Base-by-base conservation (phyloP, 2,888 invertebrate genomes). In the Noctua janthina region DNA sequence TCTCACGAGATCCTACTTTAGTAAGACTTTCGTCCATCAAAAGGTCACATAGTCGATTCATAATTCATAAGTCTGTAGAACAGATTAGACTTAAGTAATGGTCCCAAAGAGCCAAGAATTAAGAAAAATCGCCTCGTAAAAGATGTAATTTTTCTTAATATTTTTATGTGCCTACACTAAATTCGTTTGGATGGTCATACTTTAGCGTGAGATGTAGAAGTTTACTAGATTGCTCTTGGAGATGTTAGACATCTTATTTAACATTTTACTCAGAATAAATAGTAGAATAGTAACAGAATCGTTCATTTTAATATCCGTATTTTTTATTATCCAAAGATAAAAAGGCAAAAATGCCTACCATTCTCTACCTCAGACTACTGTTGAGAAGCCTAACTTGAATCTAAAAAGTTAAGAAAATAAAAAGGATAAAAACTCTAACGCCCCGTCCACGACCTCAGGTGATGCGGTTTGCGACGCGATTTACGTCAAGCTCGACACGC, bases 61-160 rank as follows among this genome's bases (percentile, higher is more conserved):
- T 87, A 86, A 87, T 88, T 86, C 84, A 87, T 87, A 82, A 82
- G 82, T 82, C 72, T 78, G 71, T n/a, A 56, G 59, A 77, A 74
- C 74, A 88, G 81, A 88, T 87, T 86, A 86, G 67, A 73, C 72
- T 81, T 71, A 74, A 66, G 76, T 86, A 81, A 86, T 84, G 68
- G 78, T 62, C 78, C 39, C 81, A 71, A 59, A 84, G 81, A 78
- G 84, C 69, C 51, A 67, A 70, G 64, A 46, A 74, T 62, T 73
- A 82, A 70, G 86, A 83, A 77, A 56, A 86, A 72, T 56, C 8
- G 39, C 54, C 23, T 67, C 70, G 49, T 84, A 66, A 73, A 73
- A 59, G 64, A 35, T 15, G 35, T 82, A 20, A 74, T 84, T 72
- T 82, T 82, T 70, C 66, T 69, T 71, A 62, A 67, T 76, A 66